Base-by-base conservation (phyloP, 2,797 vertebrate genomes). In the Triplophysa yarkandensis region DNA sequence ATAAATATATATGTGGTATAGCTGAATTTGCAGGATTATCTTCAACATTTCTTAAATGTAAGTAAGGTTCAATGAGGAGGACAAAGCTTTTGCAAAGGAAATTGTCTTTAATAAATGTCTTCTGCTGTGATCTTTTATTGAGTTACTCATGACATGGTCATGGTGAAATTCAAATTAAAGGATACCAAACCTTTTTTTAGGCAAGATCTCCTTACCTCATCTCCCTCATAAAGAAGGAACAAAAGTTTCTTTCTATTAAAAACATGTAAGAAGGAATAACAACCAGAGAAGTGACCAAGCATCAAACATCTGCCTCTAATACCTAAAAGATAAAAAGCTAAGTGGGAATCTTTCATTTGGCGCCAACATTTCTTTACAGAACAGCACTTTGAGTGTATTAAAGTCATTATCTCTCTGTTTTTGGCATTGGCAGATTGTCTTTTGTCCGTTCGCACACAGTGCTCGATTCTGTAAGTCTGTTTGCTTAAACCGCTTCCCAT, bases 271-370 rank as follows among this genome's bases (percentile, higher is more conserved):
- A 69, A 65, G 34, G 21, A 61, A 71, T 66, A 67, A 68, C 55
- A 65, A 76, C 76, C 72, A 68, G 65, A 34, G 69, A 23, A 43
- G 73, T 65, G 76, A 41, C 77, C 62, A 63, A 81, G 77, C 82
- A 81, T 78, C 77, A 76, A 75, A 81, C 77, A 81, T 80, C 80
- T 81, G 82, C 55, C 68, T 70, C 69, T 76, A 48, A 46, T 46
- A 62, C 55, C 54, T 5, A 43, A 25, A 50, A 55, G 27, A 25
- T 0, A 44, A 64, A 52, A 50, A 67, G 9, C 30, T 69, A 80
- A 52, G 63, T 76, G 63, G 62, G 28, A 46, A 62, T 65, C 43
- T 25, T 14, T 76, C 36, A 66, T 71, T 77, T 73, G 68, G 39
- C 10, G 46, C 77, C 54, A 46, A 71, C n/a, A 57, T 61, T 32